These are phyloP conservation scores for Melanophora roralis DNA, from an alignment of 2,888 invertebrate genomes.

Conservation along the genomic window DNA sequence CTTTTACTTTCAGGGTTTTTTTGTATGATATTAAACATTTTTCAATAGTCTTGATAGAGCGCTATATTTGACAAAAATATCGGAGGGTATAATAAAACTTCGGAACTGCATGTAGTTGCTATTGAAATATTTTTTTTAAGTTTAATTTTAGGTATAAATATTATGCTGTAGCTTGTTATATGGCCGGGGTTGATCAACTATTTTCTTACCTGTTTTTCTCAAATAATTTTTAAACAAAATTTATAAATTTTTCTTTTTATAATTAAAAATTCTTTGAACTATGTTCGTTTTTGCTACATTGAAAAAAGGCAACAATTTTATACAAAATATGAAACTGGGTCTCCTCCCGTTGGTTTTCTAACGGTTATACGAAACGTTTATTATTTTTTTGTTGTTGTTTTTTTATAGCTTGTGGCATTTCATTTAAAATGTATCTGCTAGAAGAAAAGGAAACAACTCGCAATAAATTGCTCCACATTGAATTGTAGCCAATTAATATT, in stretches of 20 bases:
- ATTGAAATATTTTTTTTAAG: too few relatives aligned
- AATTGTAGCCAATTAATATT: not conserved
- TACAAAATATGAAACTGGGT: not conserved
- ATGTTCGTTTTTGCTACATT: not conserved
- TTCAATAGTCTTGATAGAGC: too few relatives aligned
- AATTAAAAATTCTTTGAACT: not conserved
- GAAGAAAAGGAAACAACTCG: not conserved
- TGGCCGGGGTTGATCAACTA: too few relatives aligned
- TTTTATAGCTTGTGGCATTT: not conserved
- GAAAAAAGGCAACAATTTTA: not conserved
- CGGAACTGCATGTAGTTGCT: too few relatives aligned
- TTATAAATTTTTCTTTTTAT: not conserved
- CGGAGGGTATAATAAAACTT: too few relatives aligned
- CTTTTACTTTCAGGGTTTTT: too few relatives aligned
- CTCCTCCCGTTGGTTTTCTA: not conserved
- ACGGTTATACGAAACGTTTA: not conserved
- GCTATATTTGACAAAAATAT: too few relatives aligned
- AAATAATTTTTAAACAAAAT: not conserved
- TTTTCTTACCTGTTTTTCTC: not conserved
- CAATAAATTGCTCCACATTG: conserved; percentile 15
- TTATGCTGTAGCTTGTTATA: too few relatives aligned
- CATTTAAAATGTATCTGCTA: not conserved
- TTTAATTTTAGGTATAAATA: too few relatives aligned
- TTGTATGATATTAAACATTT: too few relatives aligned
- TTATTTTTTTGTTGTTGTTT: not conserved